These are phyloP conservation scores for Eurytoma adleriae DNA, from an alignment of 2,888 invertebrate genomes.

Conservation along the genomic window DNA sequence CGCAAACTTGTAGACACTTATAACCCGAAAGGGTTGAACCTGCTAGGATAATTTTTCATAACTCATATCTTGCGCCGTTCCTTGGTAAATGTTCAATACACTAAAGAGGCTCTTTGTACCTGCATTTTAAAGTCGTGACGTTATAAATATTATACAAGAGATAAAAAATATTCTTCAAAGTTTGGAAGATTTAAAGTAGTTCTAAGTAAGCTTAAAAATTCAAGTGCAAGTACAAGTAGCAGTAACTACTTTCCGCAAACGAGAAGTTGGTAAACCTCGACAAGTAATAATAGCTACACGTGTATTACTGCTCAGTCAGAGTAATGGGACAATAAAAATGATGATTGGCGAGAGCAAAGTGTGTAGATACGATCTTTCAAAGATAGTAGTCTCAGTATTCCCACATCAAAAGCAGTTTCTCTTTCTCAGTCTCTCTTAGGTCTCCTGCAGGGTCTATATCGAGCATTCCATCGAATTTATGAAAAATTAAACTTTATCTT, in stretches of 20 bases:
- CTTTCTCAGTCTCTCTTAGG: slow-evolving; percentile 8
- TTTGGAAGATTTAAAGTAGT: no score
- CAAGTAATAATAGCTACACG: neutral
- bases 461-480: neutral
- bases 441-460: neutral
- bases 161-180: no score
- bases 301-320: neutral
- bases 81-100: neutral
- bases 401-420: slow-evolving; percentile 10
- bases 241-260: no score
- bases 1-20: slow-evolving; percentile 11
- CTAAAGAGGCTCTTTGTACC: neutral
- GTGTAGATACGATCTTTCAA: neutral
- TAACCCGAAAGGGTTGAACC: slow-evolving; percentile 27
- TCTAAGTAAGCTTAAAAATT: no score
- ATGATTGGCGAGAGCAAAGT: slow-evolving; percentile 12
- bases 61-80: neutral
- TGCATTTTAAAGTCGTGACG: no score
- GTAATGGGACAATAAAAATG: slow-evolving; percentile 43
- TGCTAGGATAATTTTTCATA: slow-evolving; percentile 22
- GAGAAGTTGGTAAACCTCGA: no score
- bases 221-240: no score
- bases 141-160: no score
- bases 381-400: slow-evolving; percentile 13
- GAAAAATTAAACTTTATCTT: neutral